phyloP scores from a whole-genome alignment of 2,888 invertebrate genomes.

The Cenopis cana region DNA sequence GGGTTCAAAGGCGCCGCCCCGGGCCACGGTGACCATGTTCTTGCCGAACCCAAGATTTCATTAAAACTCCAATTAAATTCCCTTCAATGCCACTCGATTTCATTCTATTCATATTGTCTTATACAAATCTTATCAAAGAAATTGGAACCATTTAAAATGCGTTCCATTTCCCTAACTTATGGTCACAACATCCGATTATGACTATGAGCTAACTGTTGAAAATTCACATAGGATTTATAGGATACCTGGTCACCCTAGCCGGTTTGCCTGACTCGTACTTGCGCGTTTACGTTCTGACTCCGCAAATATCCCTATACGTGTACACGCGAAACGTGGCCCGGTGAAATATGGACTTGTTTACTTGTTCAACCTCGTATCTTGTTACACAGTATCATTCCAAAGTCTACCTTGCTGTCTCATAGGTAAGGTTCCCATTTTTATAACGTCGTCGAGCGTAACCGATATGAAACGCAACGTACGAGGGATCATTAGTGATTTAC shows the following conservation, averaged over 20 bases:
- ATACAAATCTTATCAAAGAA: not conserved
- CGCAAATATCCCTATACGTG: constrained; percentile 67
- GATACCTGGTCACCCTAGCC: constrained; percentile 30
- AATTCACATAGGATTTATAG: not conserved
- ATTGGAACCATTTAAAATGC: not conserved
- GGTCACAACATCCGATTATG: not conserved
- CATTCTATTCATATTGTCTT: not conserved
- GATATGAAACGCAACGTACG: constrained; percentile 58
- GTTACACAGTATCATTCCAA: not conserved
- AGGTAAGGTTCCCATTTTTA: not conserved
- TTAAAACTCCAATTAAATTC: constrained; percentile 16
- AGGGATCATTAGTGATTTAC: constrained; percentile 77
- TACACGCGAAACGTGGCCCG: constrained; percentile 61
- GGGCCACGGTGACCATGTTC: constrained; percentile 56
- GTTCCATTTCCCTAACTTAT: not conserved
- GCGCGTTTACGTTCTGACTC: constrained; percentile 58
- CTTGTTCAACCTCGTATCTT: constrained; percentile 19
- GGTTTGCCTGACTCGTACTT: constrained; percentile 26
- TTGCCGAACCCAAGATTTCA: constrained; percentile 7
- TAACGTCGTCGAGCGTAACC: not conserved
- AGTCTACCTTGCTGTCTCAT: not conserved
- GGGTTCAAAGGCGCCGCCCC: constrained; percentile 60
- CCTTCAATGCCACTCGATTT: not conserved
- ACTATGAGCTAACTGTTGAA: not conserved
- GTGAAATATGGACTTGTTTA: constrained; percentile 62